Base-by-base conservation (phyloP, 2,113 vertebrate genomes). In the Xiphophorus maculatus region DNA sequence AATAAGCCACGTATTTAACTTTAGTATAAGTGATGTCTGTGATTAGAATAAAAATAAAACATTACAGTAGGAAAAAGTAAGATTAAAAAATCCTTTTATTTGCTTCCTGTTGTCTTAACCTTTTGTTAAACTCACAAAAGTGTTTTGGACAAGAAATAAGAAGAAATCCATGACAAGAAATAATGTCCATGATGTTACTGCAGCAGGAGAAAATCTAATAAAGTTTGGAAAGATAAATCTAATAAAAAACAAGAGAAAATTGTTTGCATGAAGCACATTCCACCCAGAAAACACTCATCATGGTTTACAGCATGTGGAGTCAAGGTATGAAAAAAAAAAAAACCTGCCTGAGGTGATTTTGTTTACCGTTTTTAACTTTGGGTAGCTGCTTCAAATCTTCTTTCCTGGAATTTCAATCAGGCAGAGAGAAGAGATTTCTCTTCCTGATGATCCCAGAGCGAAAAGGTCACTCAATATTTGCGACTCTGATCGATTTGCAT, bases 351-450 rank as follows among this genome's bases (percentile, higher is more conserved):
- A 61, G 28, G 33, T 66, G 32, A 71, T 44, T 54, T 58, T 74
- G 58, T 66, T 70, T 68, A 66, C 88, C 77, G 69, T 30, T 58
- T 74, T 48, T 17, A 86, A 84, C 84, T 80, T 63, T 79, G 73
- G 77, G 81, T 77, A 80, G 79, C 67, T 74, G 76, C 82, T 72
- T 80, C 28, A 76, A 76, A 83, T 60, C 64, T 77, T 37, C 40
- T 66, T 27, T 12, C 17, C 51, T 74, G 51, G 88, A 90, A 90
- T 90, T 84, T 86, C 84, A 88, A 85, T 93, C 77, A 86, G 73
- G 29, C 51, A 2, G 58, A 76, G 73, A 66, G 72, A n/a, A 58
- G 42, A 54, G 63, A 54, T 44, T 84, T 77, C 67, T 29, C 69
- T 64, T 68, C 63, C 44, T 22, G 33, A 66, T 80, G 40, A 2